Evolutionary conservation across 2,113 vertebrate genomes (phyloP), one percentile per base, ranked within the genome.

Genomic region (Emydocephalus ijimae): DNA sequence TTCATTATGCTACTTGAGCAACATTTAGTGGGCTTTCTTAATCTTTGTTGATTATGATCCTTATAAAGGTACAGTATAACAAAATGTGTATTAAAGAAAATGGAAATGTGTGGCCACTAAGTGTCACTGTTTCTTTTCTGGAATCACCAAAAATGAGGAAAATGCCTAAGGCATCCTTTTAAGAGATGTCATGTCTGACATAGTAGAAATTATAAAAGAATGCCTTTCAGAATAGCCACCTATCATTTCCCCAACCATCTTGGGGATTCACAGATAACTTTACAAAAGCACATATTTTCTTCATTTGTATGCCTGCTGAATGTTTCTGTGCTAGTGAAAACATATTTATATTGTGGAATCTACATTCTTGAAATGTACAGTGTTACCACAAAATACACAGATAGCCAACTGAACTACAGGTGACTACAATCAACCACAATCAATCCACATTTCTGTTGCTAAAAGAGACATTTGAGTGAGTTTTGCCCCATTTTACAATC

Each of bases 81-180:
- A 90, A 64, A 5, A 74, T 7, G 23, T 34, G 52, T 55, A 29
- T 23, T 43, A 0, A 93, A 94, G 92, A 94, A 23, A 94, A 23
- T 74, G 69, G 91, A 95, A 50, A 34, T 88, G 45, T 92, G 89
- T 95, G 88, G 59, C 93, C 96, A 91, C 94, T 95, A 88, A 93
- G 93, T 54, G 96, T 50, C 95, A 90, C 69, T 96, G n/a, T 93
- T 92, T 85, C 81, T 89, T 93, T 96, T 94, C 89, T 12, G 59
- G 87, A 95, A 39, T 34, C 69, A 64, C 87, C 90, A 52, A 4
- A 2, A 43, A 52, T 29, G 10, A 21, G 3, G 5, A 57, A 92
- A 90, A 39, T 93, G 23, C 90, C 93, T 61, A 48, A 92, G 34
- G 52, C 52, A 34, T 90, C 90, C 10, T 11, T 8, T 52, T 86